phyloP scores from a whole-genome alignment of 2,888 invertebrate genomes.

The Thyatira batis region DNA sequence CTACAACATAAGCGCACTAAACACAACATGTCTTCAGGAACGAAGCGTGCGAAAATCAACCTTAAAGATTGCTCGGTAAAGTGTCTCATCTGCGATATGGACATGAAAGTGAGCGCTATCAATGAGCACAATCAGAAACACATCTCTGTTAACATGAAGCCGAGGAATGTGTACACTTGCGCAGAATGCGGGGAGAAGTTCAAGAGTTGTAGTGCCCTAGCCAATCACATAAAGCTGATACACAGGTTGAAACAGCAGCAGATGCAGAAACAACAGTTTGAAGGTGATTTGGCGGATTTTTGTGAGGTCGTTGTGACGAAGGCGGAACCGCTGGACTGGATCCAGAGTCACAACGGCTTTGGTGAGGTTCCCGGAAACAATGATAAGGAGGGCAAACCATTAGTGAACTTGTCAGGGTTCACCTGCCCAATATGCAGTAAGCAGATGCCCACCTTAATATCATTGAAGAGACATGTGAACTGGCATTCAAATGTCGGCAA shows the following conservation, averaged over 20 bases:
- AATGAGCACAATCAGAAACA: constrained; percentile 75
- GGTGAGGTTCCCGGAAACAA: constrained; percentile 57
- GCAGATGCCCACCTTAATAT: constrained; percentile 68
- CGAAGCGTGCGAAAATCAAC: constrained; percentile 66
- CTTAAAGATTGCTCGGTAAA: constrained; percentile 71
- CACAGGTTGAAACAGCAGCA: constrained; percentile 56
- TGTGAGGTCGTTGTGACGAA: constrained; percentile 82
- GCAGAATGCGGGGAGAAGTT: constrained; percentile 66
- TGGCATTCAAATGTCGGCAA: constrained; percentile 73
- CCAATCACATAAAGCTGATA: constrained; percentile 71
- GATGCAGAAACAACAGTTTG: constrained; percentile 27
- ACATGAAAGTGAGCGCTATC: constrained; percentile 70
- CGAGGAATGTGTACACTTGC: constrained; percentile 73
- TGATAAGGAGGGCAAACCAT: constrained; percentile 24
- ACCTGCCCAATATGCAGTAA: constrained; percentile 73
- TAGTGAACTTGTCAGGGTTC: constrained; percentile 64
- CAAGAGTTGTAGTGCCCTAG: constrained; percentile 66
- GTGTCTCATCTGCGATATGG: constrained; percentile 72
- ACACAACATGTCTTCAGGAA: constrained; percentile 70
- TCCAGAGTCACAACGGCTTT: constrained; percentile 79
- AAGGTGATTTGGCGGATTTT: constrained; percentile 73
- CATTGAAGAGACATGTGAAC: constrained; percentile 72
- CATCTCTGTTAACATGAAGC: constrained; percentile 63
- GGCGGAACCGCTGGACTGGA: constrained; percentile 75
- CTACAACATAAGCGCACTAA: constrained; percentile 72